Evolutionary conservation across 37 sponge, comb jelly and placozoan genomes (phyloP).

Genomic region (Agelas oroides): DNA sequence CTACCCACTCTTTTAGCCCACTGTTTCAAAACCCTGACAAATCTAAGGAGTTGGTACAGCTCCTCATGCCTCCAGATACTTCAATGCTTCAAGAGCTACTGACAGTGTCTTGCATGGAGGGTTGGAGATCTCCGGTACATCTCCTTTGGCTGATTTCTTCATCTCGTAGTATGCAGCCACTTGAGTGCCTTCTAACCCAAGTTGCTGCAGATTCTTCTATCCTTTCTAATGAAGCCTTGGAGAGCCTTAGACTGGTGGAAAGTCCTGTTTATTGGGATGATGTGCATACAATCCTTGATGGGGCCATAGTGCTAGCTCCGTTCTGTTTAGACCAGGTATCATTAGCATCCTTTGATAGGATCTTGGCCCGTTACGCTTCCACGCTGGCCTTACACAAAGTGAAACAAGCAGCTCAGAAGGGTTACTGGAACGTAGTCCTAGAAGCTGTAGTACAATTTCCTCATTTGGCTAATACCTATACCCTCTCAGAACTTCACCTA

Average conservation of each 20-base stretch:
- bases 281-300: neutral
- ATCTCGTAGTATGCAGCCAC: neutral
- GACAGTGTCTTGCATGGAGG: neutral
- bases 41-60: neutral
- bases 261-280: too few relatives aligned
- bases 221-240: too few relatives aligned
- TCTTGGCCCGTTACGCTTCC: neutral
- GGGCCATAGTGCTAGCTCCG: neutral
- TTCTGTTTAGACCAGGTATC: neutral
- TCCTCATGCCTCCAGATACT: neutral
- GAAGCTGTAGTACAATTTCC: neutral
- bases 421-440: constrained; percentile 27
- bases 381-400: neutral
- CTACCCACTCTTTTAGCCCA: neutral
- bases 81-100: neutral
- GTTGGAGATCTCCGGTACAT: neutral
- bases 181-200: too few relatives aligned
- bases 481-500: neutral
- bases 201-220: too few relatives aligned
- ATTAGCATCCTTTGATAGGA: neutral
- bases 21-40: neutral
- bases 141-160: neutral
- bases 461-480: neutral
- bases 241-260: too few relatives aligned
- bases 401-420: constrained; percentile 13